Evolutionary conservation across 2,888 invertebrate species (phyloP), one percentile per base, ranked within the genome.

Genomic region (Acronicta aceris): DNA sequence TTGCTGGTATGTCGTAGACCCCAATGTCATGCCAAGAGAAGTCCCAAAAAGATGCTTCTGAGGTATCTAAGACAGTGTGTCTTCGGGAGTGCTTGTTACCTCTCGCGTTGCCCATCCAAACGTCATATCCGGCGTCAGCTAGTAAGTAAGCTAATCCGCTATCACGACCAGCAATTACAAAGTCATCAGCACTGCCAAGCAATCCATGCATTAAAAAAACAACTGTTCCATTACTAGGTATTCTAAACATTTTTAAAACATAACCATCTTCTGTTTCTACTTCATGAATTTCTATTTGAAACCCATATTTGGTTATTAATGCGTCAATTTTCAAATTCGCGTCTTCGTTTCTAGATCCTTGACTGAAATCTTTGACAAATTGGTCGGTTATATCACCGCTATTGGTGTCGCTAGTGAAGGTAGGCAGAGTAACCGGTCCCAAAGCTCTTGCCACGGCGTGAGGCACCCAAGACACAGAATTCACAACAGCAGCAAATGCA

Each of bases 11-110:
- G 85, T 99, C 98, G 76, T 94, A 95, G 16, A 91, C 82, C 0
- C 97, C 97, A 81, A 98, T 97, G 83, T 98, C 96, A 83, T 98
- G 97, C 96, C 96, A 98, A 49, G 97, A 97, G 70, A 96, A 97
- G 50, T 96, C 89, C 97, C 97, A 97, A 79, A 95, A 97, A 9
- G 85, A 79, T 0, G 84, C 73, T 8, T 95, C 87, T 0, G 77
- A 78, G 0, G 95, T 87, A 0, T 87, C 66, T 78, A 91, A 66
- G 0, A 82, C 76, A 0, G 81, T 73, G 79, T 97, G 97, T 5
- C 83, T 88, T 7, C 95, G 89, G 0, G 96, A 95, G 81, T 96
- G 96, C 15, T 95, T 95, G 80, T 96, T 97, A 1, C 98, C 98
- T 0, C 98, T 95, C 2, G 95, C 95, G 83, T 98, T 98, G 0